Evolutionary conservation across 2,113 vertebrate genomes (phyloP).

Genomic region (Chaetura pelagica): DNA sequence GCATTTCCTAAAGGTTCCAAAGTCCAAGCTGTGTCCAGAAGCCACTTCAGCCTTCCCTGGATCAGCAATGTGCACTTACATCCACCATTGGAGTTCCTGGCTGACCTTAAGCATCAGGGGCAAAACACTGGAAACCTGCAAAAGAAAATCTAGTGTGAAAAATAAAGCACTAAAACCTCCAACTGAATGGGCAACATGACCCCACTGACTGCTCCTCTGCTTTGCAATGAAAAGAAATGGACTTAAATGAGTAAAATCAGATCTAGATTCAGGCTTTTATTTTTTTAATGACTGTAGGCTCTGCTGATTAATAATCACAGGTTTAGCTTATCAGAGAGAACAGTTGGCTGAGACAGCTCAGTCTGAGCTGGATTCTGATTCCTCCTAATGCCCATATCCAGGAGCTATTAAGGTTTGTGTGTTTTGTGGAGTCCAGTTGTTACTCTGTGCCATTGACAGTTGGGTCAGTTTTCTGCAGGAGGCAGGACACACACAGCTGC

Average conservation of each 20-base stretch:
- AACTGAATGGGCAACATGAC: neutral
- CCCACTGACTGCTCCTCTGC: neutral
- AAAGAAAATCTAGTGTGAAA: constrained; percentile 13
- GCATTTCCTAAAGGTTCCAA: constrained; percentile 72
- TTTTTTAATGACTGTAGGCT: neutral
- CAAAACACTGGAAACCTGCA: constrained; percentile 14
- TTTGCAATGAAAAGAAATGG: neutral
- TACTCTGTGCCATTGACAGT: neutral
- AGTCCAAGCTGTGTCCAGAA: neutral
- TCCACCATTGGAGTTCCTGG: neutral
- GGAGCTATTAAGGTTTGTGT: neutral
- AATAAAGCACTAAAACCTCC: neutral
- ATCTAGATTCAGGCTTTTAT: neutral
- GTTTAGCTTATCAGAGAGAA: neutral
- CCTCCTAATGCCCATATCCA: neutral
- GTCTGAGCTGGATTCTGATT: neutral
- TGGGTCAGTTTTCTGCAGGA: neutral
- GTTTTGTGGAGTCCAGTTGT: neutral
- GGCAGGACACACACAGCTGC: rapidly evolving
- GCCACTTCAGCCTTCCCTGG: constrained; percentile 5
- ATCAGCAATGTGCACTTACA: constrained; percentile 18
- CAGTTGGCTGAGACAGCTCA: neutral
- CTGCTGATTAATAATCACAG: neutral
- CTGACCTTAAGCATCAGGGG: constrained; percentile 4
- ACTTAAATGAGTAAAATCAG: neutral